Percentiles rank a stretch among this genome's conserved stretches.
phyloP scores from a whole-genome alignment of 2,113 vertebrate species.

The Poeciliopsis prolifica region DNA sequence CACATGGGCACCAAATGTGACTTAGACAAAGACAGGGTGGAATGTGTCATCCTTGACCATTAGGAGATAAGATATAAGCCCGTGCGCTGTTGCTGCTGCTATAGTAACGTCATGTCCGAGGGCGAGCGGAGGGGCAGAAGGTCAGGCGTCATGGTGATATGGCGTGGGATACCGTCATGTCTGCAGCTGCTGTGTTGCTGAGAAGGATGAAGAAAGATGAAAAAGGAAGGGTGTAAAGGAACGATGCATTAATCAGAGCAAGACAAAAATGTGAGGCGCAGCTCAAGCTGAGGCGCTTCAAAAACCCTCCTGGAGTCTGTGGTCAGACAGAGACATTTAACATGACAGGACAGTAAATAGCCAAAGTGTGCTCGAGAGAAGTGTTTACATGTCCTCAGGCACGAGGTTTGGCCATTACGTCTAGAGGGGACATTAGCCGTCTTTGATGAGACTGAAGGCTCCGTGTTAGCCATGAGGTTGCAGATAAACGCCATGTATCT shows the following conservation, averaged over 20 bases:
- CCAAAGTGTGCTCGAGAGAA: slow-evolving; percentile 28
- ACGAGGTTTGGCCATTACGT: slow-evolving; percentile 46
- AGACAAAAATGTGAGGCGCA: background rate
- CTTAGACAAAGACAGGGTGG: slow-evolving; percentile 24
- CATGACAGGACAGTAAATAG: slow-evolving; percentile 47
- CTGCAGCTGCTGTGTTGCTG: slow-evolving; percentile 60
- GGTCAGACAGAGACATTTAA: slow-evolving; percentile 34
- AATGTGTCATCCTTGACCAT: slow-evolving; percentile 36
- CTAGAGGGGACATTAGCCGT: slow-evolving; percentile 40
- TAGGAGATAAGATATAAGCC: slow-evolving; percentile 41
- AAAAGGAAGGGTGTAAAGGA: slow-evolving; percentile 30
- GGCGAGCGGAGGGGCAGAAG: slow-evolving; percentile 44
- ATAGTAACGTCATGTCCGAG: slow-evolving; percentile 56
- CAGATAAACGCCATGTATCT: slow-evolving; percentile 57
- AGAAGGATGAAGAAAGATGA: slow-evolving; percentile 53
- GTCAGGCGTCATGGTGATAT: slow-evolving; percentile 66
- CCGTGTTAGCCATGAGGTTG: slow-evolving; percentile 34
- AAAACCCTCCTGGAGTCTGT: slow-evolving; percentile 17
- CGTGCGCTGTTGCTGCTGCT: slow-evolving; percentile 36
- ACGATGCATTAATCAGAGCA: slow-evolving; percentile 18
- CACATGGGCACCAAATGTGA: slow-evolving; percentile 34
- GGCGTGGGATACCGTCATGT: slow-evolving; percentile 66
- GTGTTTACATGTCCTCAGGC: slow-evolving; percentile 57
- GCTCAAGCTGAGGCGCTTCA: slow-evolving; percentile 18
- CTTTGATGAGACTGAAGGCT: slow-evolving; percentile 54